These are phyloP conservation scores for Drosophila demipolita DNA, from an alignment of 2,888 invertebrate species.

Conservation along the genomic window DNA sequence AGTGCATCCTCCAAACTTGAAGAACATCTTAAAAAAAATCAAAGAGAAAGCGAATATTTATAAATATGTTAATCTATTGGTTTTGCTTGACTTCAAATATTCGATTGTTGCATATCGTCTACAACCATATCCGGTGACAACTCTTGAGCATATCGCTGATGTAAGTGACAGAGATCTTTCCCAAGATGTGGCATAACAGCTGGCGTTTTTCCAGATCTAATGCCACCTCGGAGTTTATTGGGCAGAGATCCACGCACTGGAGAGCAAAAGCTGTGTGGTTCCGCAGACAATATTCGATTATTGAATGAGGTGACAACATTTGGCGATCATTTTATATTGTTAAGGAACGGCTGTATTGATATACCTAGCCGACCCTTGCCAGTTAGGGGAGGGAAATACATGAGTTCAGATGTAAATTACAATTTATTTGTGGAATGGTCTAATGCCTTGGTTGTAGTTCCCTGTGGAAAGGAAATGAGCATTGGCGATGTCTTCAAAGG, in stretches of 20 bases:
- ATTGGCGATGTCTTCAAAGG: slow-evolving; percentile 26
- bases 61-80: slow-evolving; percentile 18
- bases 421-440: background rate
- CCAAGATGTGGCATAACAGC: background rate
- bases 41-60: background rate
- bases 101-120: slow-evolving; percentile 8
- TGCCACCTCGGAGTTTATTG: slow-evolving; percentile 6
- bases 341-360: slow-evolving; percentile 10
- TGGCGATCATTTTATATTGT: background rate
- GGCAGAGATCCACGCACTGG: slow-evolving; percentile 5
- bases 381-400: background rate
- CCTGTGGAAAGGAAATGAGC: slow-evolving; percentile 32
- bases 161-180: background rate
- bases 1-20: background rate
- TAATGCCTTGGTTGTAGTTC: slow-evolving; percentile 24
- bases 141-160: background rate
- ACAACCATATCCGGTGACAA: slow-evolving; percentile 26
- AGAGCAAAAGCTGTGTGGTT: slow-evolving; percentile 4
- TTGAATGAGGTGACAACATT: background rate
- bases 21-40: background rate
- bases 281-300: slow-evolving; percentile 27
- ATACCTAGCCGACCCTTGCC: background rate
- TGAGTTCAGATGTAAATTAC: background rate
- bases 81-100: slow-evolving; percentile 1
- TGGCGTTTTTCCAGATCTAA: background rate